Evolutionary conservation across 1,140 invertebrate species (phyloP).

Genomic region (Caenorhabditis briggsae): DNA sequence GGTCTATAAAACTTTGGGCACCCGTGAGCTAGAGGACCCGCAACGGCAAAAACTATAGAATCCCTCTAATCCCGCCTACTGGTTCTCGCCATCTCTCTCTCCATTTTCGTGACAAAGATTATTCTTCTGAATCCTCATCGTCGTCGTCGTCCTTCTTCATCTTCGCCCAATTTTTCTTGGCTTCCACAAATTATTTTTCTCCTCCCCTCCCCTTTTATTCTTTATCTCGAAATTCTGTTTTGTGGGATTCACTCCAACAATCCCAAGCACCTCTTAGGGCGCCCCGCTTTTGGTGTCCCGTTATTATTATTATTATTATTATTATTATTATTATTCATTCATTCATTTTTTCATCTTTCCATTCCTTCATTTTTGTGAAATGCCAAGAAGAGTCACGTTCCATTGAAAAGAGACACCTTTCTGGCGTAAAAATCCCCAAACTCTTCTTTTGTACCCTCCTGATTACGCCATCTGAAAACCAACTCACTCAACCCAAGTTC

Average conservation of each 20-base stretch:
- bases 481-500: neutral
- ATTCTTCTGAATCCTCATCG: conserved; percentile 40
- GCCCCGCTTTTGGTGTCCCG: neutral
- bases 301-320: conserved; percentile 18
- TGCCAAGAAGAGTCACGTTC: neutral
- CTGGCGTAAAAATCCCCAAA: neutral
- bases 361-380: too few relatives aligned
- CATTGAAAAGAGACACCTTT: neutral
- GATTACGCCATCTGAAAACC: neutral
- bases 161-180: neutral
- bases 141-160: conserved; percentile 18
- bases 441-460: neutral
- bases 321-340: conserved; percentile 24
- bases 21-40: neutral
- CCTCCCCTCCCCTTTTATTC: neutral
- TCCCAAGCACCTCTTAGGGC: conserved; percentile 53
- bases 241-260: conserved; percentile 35
- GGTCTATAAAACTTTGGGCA: conserved; percentile 44
- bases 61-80: conserved; percentile 51
- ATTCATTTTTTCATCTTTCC: neutral
- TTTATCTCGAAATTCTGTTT: conserved; percentile 34
- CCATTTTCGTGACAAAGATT: conserved; percentile 55
- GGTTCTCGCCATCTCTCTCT: neutral
- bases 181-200: neutral
- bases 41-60: conserved; percentile 50